Conservation (phyloP, 2,797 vertebrate species). For the Catharus ustulatus region DNA sequence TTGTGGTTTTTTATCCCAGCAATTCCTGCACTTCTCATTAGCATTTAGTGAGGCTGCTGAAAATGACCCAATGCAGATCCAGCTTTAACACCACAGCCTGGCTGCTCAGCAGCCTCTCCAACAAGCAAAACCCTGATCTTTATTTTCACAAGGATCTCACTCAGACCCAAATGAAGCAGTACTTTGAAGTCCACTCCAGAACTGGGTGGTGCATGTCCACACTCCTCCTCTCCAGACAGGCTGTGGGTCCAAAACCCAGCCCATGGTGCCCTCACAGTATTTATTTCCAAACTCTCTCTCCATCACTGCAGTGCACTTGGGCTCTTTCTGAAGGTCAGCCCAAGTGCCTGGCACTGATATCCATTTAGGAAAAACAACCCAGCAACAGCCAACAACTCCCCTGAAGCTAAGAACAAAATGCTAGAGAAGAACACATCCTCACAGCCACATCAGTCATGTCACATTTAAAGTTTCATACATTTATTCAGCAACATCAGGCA, state of each 20-base stretch:
- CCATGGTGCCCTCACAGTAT: background rate
- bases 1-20: background rate
- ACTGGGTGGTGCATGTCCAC: background rate
- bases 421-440: background rate
- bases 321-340: slow-evolving; percentile 18
- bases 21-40: background rate
- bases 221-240: background rate
- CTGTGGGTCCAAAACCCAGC: background rate
- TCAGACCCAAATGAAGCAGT: background rate
- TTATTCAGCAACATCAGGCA: background rate
- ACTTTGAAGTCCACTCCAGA: background rate
- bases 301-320: background rate
- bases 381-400: slow-evolving; percentile 12
- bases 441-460: background rate
- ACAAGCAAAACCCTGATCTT: background rate
- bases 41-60: background rate
- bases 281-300: background rate
- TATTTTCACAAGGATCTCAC: background rate
- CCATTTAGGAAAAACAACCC: background rate
- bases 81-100: background rate
- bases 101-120: background rate
- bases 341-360: background rate
- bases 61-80: background rate
- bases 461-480: background rate
- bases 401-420: background rate